Evolutionary conservation across 2,113 vertebrate genomes (phyloP), one percentile per base, ranked within the genome.

Genomic region (Plecotus auritus): DNA sequence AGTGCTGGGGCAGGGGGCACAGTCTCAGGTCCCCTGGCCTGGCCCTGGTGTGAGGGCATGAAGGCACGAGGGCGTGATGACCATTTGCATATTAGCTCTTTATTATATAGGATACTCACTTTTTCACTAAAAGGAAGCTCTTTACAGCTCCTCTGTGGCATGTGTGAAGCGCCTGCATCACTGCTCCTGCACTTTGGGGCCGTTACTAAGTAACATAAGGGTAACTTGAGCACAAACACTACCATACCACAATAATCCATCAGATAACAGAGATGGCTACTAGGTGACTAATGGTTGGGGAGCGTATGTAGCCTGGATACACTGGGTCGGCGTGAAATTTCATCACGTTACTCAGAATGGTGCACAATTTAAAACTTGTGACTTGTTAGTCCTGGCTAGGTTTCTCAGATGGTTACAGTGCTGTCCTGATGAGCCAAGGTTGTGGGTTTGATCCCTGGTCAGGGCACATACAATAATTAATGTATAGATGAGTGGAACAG

Each of bases 1-100:
- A 6, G 17, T 7, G 17, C 51, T 7, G 17, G 18, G 51, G 1
- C 18, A 8, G 18, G 51, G 51, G 18, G 51, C 18, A 6, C 20
- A 8, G 20, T 20, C 54, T 56, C 54, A 56, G 20, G 54, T 22
- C 20, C 8, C 20, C 20, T 7, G 20, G 20, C 2, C 20, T 7
- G 8, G 20, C 2, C 20, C 13, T 9, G 20, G 54, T 7, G 7
- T 1, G 4, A 51, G 51, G 17, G 54, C 20, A 0, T 56, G 20
- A 56, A 7, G 18, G 54, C 20, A 59, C 1, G 22, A 59, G 23
- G 56, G 56, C 8, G 23, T 59, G 56, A 59, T 1, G 56, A 59
- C 56, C 23, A 59, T 59, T 59, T 59, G 56, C 22, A 26, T 26
- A 26, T 59, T 59, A 59, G 9, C 56, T 59, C 56, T 59, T 59